Evolutionary conservation across 2,888 invertebrate genomes (phyloP), one percentile per base, ranked within the genome.

Genomic region (Drosophila formosana): DNA sequence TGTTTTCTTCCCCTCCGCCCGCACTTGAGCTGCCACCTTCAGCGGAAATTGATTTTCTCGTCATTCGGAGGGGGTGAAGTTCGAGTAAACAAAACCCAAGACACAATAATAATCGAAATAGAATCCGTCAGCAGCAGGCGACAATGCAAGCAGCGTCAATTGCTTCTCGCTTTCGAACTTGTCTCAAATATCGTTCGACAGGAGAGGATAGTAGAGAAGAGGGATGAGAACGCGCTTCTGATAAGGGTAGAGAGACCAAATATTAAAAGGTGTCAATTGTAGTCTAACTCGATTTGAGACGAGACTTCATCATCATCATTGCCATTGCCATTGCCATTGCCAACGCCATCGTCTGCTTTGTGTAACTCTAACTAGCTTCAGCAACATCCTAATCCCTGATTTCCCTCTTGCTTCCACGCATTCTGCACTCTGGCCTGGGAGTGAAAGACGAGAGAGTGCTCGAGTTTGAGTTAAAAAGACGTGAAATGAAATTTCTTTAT

Each of bases 401-500:
- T 47, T 55, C 46, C 34, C 50, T 30, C 32, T n/a, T 7, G 4
- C 58, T 53, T 37, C 51, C 46, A 37, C 49, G 18, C 46, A 39
- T n/a, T 43, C 30, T 41, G 28, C 51, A 9, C 34, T 25, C n/a
- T 26, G 34, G 6, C 46, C 32, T 41, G 53, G 9, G 41, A 7
- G 55, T 60, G 61, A 78, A 87, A 84, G 74, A 66, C 67, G 80
- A 88, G 18, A 18, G 18, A 18, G 18, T 18, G 86, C 67, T 78
- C 8, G 13, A 56, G 71, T 65, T 62, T 61, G 63, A 78, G 83
- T 69, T 82, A 85, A 86, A 88, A 90, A 80, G 88, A 87, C 77
- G 85, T 85, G 77, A 90, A 90, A 90, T 91, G 89, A 90, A 89
- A 90, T 90, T 90, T 90, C 85, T 88, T 90, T 55, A 86, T 83